A percentile compares a stretch with the other conserved stretches of the same genome.
phyloP scores from a whole-genome alignment of 1,140 invertebrate species.

The Archivesica marissinica region DNA sequence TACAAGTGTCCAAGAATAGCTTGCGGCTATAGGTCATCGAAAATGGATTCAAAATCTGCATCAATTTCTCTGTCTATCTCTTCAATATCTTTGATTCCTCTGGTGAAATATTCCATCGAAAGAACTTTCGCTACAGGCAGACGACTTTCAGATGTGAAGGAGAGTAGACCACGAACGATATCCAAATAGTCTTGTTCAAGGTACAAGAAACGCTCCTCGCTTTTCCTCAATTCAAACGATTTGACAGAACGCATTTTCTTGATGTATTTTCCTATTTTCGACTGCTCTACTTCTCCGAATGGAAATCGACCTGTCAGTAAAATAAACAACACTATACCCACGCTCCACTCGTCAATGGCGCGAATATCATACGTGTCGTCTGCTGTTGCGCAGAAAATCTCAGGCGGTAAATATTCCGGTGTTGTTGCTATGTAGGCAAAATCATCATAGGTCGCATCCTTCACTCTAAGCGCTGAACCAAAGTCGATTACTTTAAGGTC shows the following conservation, averaged over 20 bases:
- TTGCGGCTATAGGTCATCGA: constrained; percentile 51
- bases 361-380: constrained; percentile 53
- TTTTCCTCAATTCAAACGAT: constrained; percentile 44
- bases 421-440: constrained; percentile 56
- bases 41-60: constrained; percentile 43
- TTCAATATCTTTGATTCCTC: constrained; percentile 22
- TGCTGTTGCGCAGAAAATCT: constrained; percentile 45
- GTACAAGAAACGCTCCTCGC: constrained; percentile 46
- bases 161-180: constrained; percentile 25
- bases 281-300: constrained; percentile 50
- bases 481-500: constrained; percentile 52
- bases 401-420: constrained; percentile 57
- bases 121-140: constrained; percentile 40
- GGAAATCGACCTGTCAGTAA: constrained; percentile 55
- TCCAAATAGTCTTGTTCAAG: constrained; percentile 51
- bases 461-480: constrained; percentile 39
- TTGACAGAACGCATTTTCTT: constrained; percentile 40
- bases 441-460: constrained; percentile 50
- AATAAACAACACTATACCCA: constrained; percentile 52
- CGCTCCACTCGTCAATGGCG: constrained; percentile 59
- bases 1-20: no score
- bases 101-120: constrained; percentile 30
- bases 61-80: constrained; percentile 56
- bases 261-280: constrained; percentile 51
- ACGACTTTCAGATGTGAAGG: constrained; percentile 23